A percentile compares a stretch with the other conserved stretches of the same genome.
These are phyloP conservation scores for Apis laboriosa DNA, from an alignment of 1,140 invertebrate genomes.

Conservation along the genomic window DNA sequence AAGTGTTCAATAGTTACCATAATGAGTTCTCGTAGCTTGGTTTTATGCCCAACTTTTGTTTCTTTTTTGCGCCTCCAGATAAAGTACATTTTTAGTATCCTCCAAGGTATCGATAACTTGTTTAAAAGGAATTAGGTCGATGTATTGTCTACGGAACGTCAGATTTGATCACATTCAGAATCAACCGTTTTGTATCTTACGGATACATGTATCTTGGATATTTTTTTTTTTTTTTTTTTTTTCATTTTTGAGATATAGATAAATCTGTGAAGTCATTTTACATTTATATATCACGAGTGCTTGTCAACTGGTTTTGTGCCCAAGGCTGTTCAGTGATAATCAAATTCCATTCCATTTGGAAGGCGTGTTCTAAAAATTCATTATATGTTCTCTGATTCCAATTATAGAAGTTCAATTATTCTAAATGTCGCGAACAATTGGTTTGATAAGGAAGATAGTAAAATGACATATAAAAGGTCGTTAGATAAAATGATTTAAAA, in stretches of 20 bases:
- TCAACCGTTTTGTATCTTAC: not conserved
- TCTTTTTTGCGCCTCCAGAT: not conserved
- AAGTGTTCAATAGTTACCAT: not conserved
- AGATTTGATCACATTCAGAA: conserved; percentile 1
- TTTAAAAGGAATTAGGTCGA: conserved; percentile 11
- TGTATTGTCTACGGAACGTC: not conserved
- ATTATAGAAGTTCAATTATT: too few species aligned
- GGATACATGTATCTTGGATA: too few species aligned
- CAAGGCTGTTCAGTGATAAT: conserved; percentile 8
- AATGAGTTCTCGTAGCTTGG: not conserved
- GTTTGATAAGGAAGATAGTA: too few species aligned
- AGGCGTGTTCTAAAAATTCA: not conserved
- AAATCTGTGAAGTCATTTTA: conserved; percentile 1
- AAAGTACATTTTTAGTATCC: not conserved
- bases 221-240: not conserved
- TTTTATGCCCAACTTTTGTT: not conserved
- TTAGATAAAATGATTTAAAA: not conserved
- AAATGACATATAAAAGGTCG: not conserved
- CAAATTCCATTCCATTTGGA: conserved; percentile 1
- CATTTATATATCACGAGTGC: not conserved
- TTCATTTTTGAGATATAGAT: not conserved
- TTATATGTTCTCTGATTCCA: not conserved
- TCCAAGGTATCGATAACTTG: not conserved
- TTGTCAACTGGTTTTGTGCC: conserved; percentile 6
- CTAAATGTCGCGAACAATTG: not conserved